Percentiles rank a stretch among this genome's conserved stretches.
Conservation (phyloP, 2,797 vertebrate genomes). For the Chelon auratus region DNA sequence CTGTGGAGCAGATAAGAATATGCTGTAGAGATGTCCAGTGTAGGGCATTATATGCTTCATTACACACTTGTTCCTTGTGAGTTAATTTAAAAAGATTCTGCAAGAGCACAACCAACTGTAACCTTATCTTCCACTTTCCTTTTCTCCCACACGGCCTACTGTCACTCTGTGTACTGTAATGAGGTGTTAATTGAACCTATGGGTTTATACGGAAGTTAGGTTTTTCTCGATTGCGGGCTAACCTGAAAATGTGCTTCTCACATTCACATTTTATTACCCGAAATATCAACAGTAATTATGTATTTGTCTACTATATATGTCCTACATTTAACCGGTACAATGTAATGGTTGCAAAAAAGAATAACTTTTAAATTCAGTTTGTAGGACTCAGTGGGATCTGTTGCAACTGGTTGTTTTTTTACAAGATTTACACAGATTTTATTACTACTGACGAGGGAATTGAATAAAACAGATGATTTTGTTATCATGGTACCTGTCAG, state of each 20-base stretch:
- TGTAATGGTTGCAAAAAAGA: no score
- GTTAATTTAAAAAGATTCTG: slow-evolving; percentile 66
- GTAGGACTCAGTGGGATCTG: no score
- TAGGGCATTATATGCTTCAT: slow-evolving; percentile 79
- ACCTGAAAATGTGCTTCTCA: slow-evolving; percentile 12
- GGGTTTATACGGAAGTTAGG: slow-evolving; percentile 30
- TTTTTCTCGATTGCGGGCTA: slow-evolving; percentile 36
- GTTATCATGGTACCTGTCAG: no score
- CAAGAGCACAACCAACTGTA: slow-evolving; percentile 52
- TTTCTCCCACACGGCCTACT: slow-evolving; percentile 35
- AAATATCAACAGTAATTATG: no score
- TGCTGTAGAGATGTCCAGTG: slow-evolving; percentile 77
- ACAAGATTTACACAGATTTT: no score
- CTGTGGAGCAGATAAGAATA: slow-evolving; percentile 77
- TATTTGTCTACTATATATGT: no score
- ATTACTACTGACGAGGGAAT: no score
- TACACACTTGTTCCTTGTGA: slow-evolving; percentile 67
- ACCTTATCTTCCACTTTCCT: slow-evolving; percentile 62
- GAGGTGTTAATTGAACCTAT: slow-evolving; percentile 44
- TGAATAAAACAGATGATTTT: no score
- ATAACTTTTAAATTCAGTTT: no score
- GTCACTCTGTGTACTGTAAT: slow-evolving; percentile 56
- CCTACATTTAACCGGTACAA: no score
- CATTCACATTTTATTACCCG: not conserved
- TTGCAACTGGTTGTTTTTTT: no score